Base-by-base conservation (phyloP, 1,140 invertebrate species). In the Drosophila dunni region DNA sequence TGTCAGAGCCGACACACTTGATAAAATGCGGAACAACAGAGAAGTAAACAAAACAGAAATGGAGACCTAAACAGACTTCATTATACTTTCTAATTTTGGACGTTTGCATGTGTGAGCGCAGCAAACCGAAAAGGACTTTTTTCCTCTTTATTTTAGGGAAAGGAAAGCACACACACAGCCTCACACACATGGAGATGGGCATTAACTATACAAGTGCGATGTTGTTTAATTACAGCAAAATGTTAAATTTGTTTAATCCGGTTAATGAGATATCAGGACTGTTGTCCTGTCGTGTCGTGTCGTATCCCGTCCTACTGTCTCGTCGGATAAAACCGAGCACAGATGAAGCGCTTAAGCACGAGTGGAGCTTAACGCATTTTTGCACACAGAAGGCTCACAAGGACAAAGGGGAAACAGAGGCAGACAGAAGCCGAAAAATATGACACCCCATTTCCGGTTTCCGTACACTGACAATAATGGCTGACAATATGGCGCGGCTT, bases 401-500 rank as follows among this genome's bases (percentile, higher is more conserved):
- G 50, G 17, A 50, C 40, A 20, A 20, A 20, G 17, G 17, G 46
- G 8, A 51, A 6, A 29, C 34, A 33, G 2, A 48, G 64, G 60
- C 24, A 29, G 9, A 34, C 54, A 67, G 54, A 60, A 80, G 69
- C 62, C 73, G 80, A 73, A 84, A 83, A 79, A 84, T 84, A 84
- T 83, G 81, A 84, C 80, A 84, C 80, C 81, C 80, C 73, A 83
- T 84, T 84, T 84, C 81, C 81, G 76, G 79, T 84, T 79, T 66
- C 76, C 65, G 77, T 77, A 79, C 72, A 75, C 81, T 84, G 80
- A 84, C 81, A 83, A 83, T 83, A 83, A 83, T 83, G 81, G 81
- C 81, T 79, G 81, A 83, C 81, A 84, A 84, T 84, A 84, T 83
- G 81, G 81, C 80, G 76, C 80, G 75, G 81, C 81, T 84, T 84